Evolutionary conservation across 2,888 invertebrate genomes (phyloP), one percentile per base, ranked within the genome.

Genomic region (Noctua comes): DNA sequence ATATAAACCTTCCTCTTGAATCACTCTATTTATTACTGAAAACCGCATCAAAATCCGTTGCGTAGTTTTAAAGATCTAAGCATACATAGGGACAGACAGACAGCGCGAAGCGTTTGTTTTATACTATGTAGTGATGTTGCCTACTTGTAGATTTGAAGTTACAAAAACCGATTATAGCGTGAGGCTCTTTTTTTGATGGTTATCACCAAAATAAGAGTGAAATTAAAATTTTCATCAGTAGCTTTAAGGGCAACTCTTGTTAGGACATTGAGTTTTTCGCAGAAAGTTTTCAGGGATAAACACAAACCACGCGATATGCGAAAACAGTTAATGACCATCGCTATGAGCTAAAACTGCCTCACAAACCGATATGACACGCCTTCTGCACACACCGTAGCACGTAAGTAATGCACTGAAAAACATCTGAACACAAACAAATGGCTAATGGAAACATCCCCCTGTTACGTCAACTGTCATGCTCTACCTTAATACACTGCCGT

Each of bases 401-500:
- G 8, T 24, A 36, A 36, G 4, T 24, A 79, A 43, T n/a, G 40
- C 36, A 66, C 21, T 46, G 64, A 24, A 71, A 65, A 71, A 40
- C 40, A 36, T 16, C 24, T 36, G 43, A 59, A 66, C 4, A 48
- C 57, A 66, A 73, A 65, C 65, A 79, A 57, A 16, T n/a, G 5
- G 13, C 62, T 83, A 83, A 77, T 78, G 71, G 66, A 72, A 36
- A 4, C 78, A 72, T 40, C 21, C 59, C 40, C 77, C 54, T 59
- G 7, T 40, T 27, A 21, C 51, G 43, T 62, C 21, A 48, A 59
- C 62, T 69, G 48, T 64, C 68, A 68, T 46, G 27, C 24, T 54
- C 36, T 65, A 76, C 65, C 43, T 66, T 66, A 40, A 1, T n/a
- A 66, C 66, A 66, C 43, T 43, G n/a, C 6, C 66, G 43, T 66